phyloP scores from a whole-genome alignment of 2,797 vertebrate genomes.

The Pseudochirops corinnae region DNA sequence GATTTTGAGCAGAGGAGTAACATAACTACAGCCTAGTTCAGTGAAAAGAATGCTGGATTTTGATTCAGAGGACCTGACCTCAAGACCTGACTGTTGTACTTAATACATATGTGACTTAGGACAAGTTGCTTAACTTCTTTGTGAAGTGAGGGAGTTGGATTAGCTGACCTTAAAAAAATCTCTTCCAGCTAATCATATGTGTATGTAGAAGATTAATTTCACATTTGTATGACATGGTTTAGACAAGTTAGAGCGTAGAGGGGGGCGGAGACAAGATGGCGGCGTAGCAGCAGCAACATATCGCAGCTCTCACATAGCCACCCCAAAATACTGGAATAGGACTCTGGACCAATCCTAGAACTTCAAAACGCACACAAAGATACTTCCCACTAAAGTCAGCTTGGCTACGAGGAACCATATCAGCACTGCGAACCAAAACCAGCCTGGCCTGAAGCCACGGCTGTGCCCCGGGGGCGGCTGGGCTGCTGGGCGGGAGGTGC shows the following conservation, averaged over 20 bases:
- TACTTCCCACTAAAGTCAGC: no score
- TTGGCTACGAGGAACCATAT: no score
- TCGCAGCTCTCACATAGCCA: no score
- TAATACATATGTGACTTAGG: background rate
- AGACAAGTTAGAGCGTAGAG: background rate
- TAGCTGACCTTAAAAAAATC: background rate
- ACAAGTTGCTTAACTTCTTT: background rate
- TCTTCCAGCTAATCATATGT: background rate
- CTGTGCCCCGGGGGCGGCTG: no score
- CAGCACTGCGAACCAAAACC: no score
- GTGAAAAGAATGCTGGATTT: background rate
- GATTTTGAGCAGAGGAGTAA: background rate
- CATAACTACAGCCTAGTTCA: background rate
- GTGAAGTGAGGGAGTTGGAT: background rate
- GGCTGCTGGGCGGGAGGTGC: no score
- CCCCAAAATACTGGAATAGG: no score
- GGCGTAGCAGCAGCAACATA: no score
- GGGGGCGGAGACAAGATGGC: no score
- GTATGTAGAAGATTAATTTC: background rate
- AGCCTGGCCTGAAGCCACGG: no score
- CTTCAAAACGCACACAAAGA: no score
- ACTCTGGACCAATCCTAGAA: no score
- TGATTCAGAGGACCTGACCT: background rate
- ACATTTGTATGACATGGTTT: background rate
- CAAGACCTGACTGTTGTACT: background rate